phyloP scores from a whole-genome alignment of 2,113 vertebrate genomes.

The Stigmatopora nigra region DNA sequence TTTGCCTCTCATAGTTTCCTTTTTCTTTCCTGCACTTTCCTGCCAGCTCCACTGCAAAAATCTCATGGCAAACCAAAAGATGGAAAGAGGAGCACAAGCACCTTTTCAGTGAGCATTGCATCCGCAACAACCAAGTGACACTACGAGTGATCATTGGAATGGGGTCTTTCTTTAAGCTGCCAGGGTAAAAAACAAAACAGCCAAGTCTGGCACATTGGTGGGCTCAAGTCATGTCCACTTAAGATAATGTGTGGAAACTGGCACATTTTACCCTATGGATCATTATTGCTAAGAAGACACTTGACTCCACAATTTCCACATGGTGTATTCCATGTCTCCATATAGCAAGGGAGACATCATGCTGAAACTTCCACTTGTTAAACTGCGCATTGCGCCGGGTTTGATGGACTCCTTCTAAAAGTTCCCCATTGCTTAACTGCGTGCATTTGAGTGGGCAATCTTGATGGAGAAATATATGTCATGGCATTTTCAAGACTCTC shows the following conservation, averaged over 20 bases:
- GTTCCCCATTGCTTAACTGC: no score
- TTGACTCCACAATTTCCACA: not conserved
- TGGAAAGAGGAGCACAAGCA: slow-evolving; percentile 14
- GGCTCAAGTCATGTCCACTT: not conserved
- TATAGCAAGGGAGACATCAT: not conserved
- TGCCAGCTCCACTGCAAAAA: slow-evolving; percentile 30
- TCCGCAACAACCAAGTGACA: not conserved
- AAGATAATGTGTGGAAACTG: not conserved
- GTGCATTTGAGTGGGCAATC: not conserved
- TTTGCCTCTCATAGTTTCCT: slow-evolving; percentile 2
- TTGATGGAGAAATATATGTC: not conserved
- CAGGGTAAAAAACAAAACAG: not conserved
- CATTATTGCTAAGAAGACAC: not conserved
- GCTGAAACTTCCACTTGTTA: slow-evolving; percentile 19
- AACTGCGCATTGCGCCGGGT: not conserved
- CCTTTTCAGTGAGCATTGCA: slow-evolving; percentile 32
- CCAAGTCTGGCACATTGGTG: not conserved
- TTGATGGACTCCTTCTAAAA: not conserved
- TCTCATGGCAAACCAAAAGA: not conserved
- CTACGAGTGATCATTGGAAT: not conserved
- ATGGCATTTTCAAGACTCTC: not conserved
- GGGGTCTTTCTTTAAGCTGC: not conserved
- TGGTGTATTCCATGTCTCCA: not conserved
- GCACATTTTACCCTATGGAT: not conserved
- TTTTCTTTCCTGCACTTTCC: slow-evolving; percentile 16